phyloP scores from a whole-genome alignment of 2,113 vertebrate species.

The Numida meleagris region DNA sequence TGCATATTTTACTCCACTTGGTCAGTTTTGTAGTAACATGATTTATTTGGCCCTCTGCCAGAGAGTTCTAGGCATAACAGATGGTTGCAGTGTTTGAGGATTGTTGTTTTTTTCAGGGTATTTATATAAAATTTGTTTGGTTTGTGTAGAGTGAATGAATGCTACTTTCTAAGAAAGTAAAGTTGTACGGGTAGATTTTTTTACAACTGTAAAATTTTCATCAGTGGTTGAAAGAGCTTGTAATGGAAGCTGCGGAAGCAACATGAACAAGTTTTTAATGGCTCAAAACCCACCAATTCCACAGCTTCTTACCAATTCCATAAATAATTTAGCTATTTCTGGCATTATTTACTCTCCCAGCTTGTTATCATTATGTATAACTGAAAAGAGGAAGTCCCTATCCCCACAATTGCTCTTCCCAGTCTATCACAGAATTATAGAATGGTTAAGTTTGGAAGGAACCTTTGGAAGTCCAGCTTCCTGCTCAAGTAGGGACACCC shows the following conservation, averaged over 20 bases:
- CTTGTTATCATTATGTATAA: not conserved
- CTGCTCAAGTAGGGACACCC: not conserved
- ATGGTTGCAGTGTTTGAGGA: not conserved
- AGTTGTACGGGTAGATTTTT: not conserved
- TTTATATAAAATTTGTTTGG: not conserved
- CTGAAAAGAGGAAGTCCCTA: not conserved
- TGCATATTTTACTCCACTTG: not conserved
- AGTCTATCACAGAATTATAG: not conserved
- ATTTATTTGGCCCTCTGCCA: not conserved
- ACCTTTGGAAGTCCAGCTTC: not conserved
- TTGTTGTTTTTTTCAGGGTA: not conserved
- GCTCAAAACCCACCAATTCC: not conserved
- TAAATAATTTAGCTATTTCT: not conserved
- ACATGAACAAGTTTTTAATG: not conserved
- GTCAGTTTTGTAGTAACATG: not conserved
- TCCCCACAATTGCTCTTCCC: not conserved
- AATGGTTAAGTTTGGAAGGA: not conserved
- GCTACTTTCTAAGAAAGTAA: not conserved
- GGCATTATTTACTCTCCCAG: not conserved
- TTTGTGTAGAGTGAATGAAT: not conserved
- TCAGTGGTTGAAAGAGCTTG: not conserved
- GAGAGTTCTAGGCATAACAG: not conserved
- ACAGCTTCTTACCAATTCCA: not conserved
- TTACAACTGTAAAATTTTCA: not conserved
- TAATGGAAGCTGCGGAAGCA: not conserved